Base-by-base conservation (phyloP, 2,797 vertebrate genomes). In the Momotus momota region DNA sequence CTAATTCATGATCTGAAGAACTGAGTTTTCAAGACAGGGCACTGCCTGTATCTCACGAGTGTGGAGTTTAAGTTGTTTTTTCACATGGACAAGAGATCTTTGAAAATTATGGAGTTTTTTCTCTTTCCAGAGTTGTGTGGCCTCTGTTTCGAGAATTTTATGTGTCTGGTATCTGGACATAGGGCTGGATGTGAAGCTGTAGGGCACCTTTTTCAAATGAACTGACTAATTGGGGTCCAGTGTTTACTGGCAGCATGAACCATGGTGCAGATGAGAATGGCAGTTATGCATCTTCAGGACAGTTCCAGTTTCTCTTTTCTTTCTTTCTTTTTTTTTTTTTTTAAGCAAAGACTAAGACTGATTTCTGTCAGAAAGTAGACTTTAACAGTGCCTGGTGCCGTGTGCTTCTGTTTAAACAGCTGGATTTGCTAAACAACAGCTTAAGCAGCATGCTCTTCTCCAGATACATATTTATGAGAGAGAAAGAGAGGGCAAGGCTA, bases 341-440 rank as follows among this genome's bases (percentile, higher is more conserved):
- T 33, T 29, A 83, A 45, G 40, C 21, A 31, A 91, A 66, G 64
- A 23, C 7, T 40, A n/a, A 14, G 65, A 55, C 94, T 66, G 85
- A 77, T 86, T 43, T 74, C 70, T 91, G 38, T 92, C 8, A 6
- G 45, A 86, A 92, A 88, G 58, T 1, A 7, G 40, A 54, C 38
- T 62, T 66, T 33, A 79, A 40, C n/a, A 40, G 5, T 61, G 75
- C 54, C 48, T 64, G 67, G 12, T 96, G 43, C 81, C 78, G 46
- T 81, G 35, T 94, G 2, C 65, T 86, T 65, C 57, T 97, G 91
- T 97, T 97, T 94, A 27, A 96, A 97, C 94, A 97, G 96, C 87
- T 97, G 97, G 87, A 13, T 86, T 93, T 94, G 78, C 72, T 91
- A 81, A 96, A 84, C 58, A 91, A 29, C 75, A n/a, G 85, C 67